Conservation (phyloP, 2,797 vertebrate genomes). For the Apodemus agrarius region DNA sequence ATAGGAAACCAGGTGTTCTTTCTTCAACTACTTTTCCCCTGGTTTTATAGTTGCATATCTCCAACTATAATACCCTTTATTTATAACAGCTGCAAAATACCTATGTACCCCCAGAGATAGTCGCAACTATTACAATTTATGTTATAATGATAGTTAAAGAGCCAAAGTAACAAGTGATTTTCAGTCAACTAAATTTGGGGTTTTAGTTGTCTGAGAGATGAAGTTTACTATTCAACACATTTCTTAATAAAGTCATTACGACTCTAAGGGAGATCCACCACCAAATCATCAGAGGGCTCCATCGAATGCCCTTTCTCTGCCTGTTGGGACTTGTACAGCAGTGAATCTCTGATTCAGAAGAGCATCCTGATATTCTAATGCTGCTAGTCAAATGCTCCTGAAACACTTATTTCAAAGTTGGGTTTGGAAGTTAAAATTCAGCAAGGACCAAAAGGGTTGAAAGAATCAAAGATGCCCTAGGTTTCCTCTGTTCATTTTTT, state of each 20-base stretch:
- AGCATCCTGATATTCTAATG: background rate
- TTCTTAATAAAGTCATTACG: slow-evolving; percentile 78
- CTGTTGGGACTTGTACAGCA: background rate
- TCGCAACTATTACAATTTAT: slow-evolving; percentile 86
- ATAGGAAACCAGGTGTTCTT: slow-evolving; percentile 81
- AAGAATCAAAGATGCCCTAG: slow-evolving; percentile 7
- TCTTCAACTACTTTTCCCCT: slow-evolving; percentile 81
- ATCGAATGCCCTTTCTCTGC: slow-evolving; percentile 37
- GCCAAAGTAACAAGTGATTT: slow-evolving; percentile 82
- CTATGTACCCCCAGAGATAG: slow-evolving; percentile 76
- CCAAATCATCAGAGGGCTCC: slow-evolving; percentile 55
- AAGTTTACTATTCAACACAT: slow-evolving; percentile 70
- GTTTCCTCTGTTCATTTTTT: background rate
- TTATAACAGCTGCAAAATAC: slow-evolving; percentile 87
- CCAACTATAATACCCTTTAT: slow-evolving; percentile 85
- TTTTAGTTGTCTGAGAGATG: slow-evolving; percentile 80
- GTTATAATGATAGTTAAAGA: slow-evolving; percentile 85
- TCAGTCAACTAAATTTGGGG: slow-evolving; percentile 80
- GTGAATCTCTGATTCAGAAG: slow-evolving; percentile 21
- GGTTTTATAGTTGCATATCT: slow-evolving; percentile 84
- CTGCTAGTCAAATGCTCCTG: background rate
- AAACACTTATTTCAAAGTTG: slow-evolving; percentile 55
- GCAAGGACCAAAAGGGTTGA: slow-evolving; percentile 7
- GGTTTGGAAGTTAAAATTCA: slow-evolving; percentile 49
- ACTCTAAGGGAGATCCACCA: slow-evolving; percentile 66